Base-by-base conservation (phyloP, 30 jellyfish, hydroid and myxozoan species). In the Chrysaora quinquecirrha region DNA sequence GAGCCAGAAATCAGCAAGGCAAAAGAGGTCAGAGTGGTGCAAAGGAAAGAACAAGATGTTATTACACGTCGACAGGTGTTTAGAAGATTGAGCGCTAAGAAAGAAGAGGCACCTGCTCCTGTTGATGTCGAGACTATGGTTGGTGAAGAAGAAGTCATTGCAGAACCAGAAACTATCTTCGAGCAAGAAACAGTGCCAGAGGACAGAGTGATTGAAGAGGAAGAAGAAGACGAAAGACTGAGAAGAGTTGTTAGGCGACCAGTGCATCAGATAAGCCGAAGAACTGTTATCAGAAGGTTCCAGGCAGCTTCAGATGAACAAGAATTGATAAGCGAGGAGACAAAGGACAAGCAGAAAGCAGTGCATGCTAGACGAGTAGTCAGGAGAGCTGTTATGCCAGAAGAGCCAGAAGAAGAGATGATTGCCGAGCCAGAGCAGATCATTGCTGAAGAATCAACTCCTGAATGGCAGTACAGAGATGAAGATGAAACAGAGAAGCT, bases 211-310 rank as follows among this genome's bases (percentile, higher is more conserved):
- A 38, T 14, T 38, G 54, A 38, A 38, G 54, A 38, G 54, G 11
- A 6, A 2, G 54, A 38, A 14, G 54, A 38, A 38, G 54, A 38
- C 54, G 54, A 38, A 38, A 14, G 54, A 3, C 54, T 38, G 14
- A 38, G 86, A 7, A 29, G 87, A 65, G 87, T 65, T 12, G 88
- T 79, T 20, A 34, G 87, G 20, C 30, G 79, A 48, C 87, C 90
- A 12, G 72, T 79, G 48, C 35, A 28, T 52, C 54, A 63, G 61
- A 64, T 87, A 24, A 62, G 75, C 56, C 70, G 69, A 68, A 79
- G 61, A 38, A 79, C 87, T 23, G 79, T 66, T 19, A 46, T 62
- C 33, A 29, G 87, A 29, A 48, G 56, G 75, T 3, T 30, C 21
- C 88, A 79, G 38, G 74, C 69, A 54, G 38, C 69, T n/a, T 78